Conservation (phyloP, 2,797 vertebrate species). For the Setipinna tenuifilis region DNA sequence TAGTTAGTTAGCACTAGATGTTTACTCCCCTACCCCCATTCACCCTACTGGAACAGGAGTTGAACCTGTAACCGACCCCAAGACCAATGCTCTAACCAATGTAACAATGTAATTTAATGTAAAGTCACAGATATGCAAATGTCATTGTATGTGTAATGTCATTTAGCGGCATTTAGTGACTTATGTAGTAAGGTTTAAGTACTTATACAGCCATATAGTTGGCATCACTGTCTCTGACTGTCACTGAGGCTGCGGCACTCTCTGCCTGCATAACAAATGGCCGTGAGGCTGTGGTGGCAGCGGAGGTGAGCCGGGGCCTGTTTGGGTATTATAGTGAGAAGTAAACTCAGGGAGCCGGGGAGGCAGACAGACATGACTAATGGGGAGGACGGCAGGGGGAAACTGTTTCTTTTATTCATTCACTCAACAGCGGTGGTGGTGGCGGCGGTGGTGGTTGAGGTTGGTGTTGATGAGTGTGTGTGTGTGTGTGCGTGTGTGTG, state of each 20-base stretch:
- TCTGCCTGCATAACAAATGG: neutral
- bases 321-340: neutral
- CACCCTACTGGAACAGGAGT: no score
- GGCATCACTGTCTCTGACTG: neutral
- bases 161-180: no score
- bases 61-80: no score
- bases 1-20: no score
- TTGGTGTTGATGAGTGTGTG: slow-evolving; percentile 52
- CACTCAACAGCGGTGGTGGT: slow-evolving; percentile 61
- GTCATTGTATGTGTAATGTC: no score
- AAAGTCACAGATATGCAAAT: no score
- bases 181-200: no score
- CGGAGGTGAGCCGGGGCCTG: neutral
- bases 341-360: slow-evolving; percentile 21
- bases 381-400: slow-evolving; percentile 35
- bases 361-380: slow-evolving; percentile 56
- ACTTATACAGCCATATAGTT: no score
- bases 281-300: neutral
- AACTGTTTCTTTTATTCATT: slow-evolving; percentile 70
- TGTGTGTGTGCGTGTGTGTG: slow-evolving; percentile 26
- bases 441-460: slow-evolving; percentile 51
- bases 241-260: neutral
- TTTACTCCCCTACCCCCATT: no score
- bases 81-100: no score
- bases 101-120: no score